Percentiles rank a stretch among this genome's conserved stretches.
phyloP scores from a whole-genome alignment of 2,797 vertebrate species.

The Sebastes cheni region DNA sequence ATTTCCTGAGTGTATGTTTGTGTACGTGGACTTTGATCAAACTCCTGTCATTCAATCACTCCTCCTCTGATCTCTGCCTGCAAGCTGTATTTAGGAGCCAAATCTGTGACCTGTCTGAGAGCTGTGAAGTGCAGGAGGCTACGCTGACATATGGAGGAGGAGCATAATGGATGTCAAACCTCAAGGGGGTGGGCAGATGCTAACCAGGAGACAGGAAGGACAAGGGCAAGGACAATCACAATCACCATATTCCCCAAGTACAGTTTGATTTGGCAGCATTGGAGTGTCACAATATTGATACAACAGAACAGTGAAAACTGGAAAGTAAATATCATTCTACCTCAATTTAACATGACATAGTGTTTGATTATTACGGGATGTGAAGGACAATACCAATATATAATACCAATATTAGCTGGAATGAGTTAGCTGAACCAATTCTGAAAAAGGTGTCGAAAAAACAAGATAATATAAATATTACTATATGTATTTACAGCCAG shows the following conservation, averaged over 20 bases:
- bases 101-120: constrained; percentile 66
- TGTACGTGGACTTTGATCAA: constrained; percentile 62
- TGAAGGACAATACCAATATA: not conserved
- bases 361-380: not conserved
- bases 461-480: too few species aligned
- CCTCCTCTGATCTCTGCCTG: constrained; percentile 69
- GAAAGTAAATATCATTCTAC: not conserved
- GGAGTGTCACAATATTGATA: not conserved
- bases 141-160: constrained; percentile 46
- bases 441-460: too few species aligned
- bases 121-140: constrained; percentile 50
- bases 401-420: not conserved
- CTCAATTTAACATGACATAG: not conserved
- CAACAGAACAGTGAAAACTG: not conserved
- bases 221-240: constrained; percentile 44
- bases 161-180: constrained; percentile 60
- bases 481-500: too few species aligned
- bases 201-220: constrained; percentile 55
- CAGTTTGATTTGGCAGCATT: constrained; percentile 1
- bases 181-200: constrained; percentile 60
- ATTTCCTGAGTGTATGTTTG: constrained; percentile 43
- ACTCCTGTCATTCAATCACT: constrained; percentile 65
- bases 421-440: too few species aligned
- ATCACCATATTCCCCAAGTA: constrained; percentile 13
- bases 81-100: constrained; percentile 60